Conservation (phyloP, 2,113 vertebrate genomes). For the Platysteira castanea region DNA sequence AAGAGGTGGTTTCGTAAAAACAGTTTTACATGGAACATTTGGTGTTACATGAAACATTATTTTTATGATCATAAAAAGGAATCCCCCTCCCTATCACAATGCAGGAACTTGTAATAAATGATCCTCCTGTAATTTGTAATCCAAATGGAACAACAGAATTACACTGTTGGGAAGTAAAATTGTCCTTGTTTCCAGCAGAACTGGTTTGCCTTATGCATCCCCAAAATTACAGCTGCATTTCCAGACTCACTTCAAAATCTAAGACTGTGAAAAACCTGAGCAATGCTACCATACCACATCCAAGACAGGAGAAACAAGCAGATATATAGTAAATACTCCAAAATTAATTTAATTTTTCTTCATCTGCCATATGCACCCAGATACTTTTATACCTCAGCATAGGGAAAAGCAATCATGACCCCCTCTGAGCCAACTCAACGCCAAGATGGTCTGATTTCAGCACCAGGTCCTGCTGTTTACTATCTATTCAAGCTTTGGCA, state of each 20-base stretch:
- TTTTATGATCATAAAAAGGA: background rate
- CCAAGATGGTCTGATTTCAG: background rate
- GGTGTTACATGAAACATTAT: background rate
- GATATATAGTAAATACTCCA: background rate
- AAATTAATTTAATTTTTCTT: background rate
- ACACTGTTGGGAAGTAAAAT: background rate
- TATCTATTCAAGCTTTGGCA: background rate
- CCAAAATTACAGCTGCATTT: background rate
- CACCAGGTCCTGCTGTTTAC: background rate
- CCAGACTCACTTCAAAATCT: background rate
- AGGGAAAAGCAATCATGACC: background rate
- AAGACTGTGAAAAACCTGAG: background rate
- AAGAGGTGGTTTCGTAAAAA: background rate
- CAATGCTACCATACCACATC: background rate
- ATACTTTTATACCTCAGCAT: background rate
- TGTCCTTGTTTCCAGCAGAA: background rate
- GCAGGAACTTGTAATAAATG: background rate
- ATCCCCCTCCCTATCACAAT: accelerated
- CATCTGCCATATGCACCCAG: background rate
- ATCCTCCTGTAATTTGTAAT: background rate
- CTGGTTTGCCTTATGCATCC: background rate
- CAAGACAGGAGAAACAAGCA: background rate
- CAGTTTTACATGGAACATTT: background rate
- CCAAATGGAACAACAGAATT: background rate
- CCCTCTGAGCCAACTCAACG: background rate